These are phyloP conservation scores for Nineta flava DNA, from an alignment of 2,888 invertebrate genomes.

Conservation along the genomic window DNA sequence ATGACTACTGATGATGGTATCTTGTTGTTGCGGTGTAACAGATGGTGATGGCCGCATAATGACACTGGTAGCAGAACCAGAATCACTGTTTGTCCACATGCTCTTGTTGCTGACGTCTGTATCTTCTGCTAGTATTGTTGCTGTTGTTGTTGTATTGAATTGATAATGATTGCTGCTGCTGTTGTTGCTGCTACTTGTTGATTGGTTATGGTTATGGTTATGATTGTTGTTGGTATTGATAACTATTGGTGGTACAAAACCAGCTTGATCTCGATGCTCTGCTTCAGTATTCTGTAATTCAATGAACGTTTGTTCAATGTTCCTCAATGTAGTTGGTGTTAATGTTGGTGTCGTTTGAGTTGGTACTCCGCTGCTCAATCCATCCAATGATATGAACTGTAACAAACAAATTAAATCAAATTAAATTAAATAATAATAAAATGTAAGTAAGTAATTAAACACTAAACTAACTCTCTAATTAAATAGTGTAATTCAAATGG, in stretches of 20 bases:
- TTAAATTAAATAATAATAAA: neutral
- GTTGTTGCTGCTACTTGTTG: no score
- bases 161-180: no score
- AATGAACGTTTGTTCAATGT: constrained; percentile 82
- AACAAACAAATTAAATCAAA: constrained; percentile 24
- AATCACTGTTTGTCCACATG: constrained; percentile 15
- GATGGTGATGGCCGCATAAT: constrained; percentile 24
- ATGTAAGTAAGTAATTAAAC: neutral
- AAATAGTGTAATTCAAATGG: neutral
- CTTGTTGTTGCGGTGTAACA: constrained; percentile 15
- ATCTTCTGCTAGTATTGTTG: constrained; percentile 19
- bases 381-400: constrained; percentile 71
- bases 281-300: constrained; percentile 66
- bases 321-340: constrained; percentile 83
- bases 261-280: constrained; percentile 62
- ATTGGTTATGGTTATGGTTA: no score
- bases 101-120: constrained; percentile 3
- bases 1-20: constrained; percentile 14
- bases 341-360: constrained; percentile 86
- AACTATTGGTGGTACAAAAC: constrained; percentile 75
- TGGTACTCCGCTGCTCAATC: constrained; percentile 76
- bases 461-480: neutral
- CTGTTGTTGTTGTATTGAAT: constrained; percentile 28
- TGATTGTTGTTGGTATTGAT: constrained; percentile 21
- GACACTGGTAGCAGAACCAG: constrained; percentile 14